Evolutionary conservation across 2,797 vertebrate genomes (phyloP), one percentile per base, ranked within the genome.

Genomic region (Manis javanica): DNA sequence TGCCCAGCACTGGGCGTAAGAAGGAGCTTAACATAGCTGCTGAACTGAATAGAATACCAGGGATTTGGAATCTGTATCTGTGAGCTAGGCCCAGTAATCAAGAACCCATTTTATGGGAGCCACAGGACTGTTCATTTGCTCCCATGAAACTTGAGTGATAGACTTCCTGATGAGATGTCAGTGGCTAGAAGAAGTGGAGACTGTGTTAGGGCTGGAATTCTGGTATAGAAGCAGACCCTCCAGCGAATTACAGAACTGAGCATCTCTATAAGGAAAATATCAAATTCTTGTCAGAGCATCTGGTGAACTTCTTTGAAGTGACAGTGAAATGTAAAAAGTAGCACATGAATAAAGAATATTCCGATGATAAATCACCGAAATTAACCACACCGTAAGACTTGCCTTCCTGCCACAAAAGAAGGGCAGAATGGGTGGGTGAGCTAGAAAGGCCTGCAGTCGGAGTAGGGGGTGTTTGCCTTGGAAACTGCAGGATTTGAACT

Each of bases 281-380:
- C 72, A 72, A 75, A 77, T 59, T 57, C 77, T 84, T 31, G 78
- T 5, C 31, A n/a, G 53, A 90, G 66, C 87, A 91, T 94, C 83
- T 85, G 86, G 59, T 3, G 21, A 88, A 53, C 42, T 68, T 78
- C 78, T 92, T 53, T 69, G 77, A 95, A 94, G 78, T 69, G 63
- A 87, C 53, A 61, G 57, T 49, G 46, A 94, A 31, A 64, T 85
- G 66, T 71, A 34, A 93, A 92, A 85, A 75, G 81, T 66, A 93
- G 71, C 78, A 77, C 83, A 77, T 53, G 83, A 75, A 82, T 85
- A 55, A 85, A 59, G 77, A 88, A 59, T 68, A 19, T 64, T 64
- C 42, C 29, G 39, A 7, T 53, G 53, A 91, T 72, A 82, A 68
- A 77, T n/a, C 51, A 91, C 71, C 46, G 74, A 78, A 86, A 85